These are phyloP conservation scores for Habropoda laboriosa DNA, from an alignment of 1,140 invertebrate genomes.

Conservation along the genomic window DNA sequence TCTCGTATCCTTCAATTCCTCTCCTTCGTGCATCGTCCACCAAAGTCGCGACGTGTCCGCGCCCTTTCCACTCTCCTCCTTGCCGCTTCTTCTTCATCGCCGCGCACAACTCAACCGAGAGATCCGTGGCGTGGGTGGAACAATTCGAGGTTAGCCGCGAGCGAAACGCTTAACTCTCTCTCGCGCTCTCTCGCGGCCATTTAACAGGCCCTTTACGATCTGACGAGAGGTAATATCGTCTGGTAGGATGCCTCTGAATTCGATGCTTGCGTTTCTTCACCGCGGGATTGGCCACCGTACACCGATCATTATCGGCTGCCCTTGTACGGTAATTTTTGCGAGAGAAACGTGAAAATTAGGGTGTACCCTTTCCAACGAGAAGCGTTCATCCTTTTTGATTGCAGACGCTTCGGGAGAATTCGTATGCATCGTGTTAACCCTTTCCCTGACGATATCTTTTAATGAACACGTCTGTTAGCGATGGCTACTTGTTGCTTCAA, in stretches of 20 bases:
- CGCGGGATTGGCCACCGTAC: neutral
- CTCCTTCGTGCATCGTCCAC: too few relatives aligned
- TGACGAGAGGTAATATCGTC: slow-evolving; percentile 30
- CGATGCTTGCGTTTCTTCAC: neutral
- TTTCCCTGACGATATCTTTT: too few relatives aligned
- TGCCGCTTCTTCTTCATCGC: neutral
- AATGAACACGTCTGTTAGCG: too few relatives aligned
- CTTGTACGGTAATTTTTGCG: too few relatives aligned
- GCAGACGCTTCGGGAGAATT: too few relatives aligned
- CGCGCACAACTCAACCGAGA: neutral
- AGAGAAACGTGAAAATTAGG: too few relatives aligned
- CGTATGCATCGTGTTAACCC: too few relatives aligned
- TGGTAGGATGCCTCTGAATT: slow-evolving; percentile 29
- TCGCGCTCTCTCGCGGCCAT: slow-evolving; percentile 18
- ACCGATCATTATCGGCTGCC: neutral
- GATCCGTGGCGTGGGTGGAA: slow-evolving; percentile 42
- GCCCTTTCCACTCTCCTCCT: slow-evolving; percentile 5
- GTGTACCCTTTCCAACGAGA: too few relatives aligned
- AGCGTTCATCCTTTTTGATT: too few relatives aligned
- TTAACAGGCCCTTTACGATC: slow-evolving; percentile 43
- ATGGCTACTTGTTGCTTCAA: too few relatives aligned
- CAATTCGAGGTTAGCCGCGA: slow-evolving; percentile 52
- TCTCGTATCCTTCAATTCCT: neutral
- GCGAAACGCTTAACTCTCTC: slow-evolving; percentile 40
- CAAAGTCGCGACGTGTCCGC: neutral